Percentiles rank a stretch among this genome's conserved stretches.
These are phyloP conservation scores for Chrysogorgia sp. DNA, from an alignment of 92 coral and sea anemone genomes.

Conservation along the genomic window DNA sequence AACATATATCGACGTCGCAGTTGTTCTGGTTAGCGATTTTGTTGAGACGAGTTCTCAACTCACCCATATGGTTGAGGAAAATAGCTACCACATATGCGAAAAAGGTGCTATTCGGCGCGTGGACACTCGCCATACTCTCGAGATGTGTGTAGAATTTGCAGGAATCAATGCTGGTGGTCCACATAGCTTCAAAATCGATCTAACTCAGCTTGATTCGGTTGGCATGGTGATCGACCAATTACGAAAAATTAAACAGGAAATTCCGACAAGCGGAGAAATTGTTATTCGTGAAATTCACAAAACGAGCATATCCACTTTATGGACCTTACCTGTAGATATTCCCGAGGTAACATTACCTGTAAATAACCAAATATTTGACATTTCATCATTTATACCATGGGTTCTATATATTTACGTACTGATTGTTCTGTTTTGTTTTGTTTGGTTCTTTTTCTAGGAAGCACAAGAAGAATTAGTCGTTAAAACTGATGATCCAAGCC, in stretches of 20 bases:
- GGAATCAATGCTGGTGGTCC: neutral
- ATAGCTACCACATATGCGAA: neutral
- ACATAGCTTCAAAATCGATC: neutral
- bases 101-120: neutral
- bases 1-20: slow-evolving; percentile 2
- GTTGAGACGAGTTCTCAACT: neutral
- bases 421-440: no score
- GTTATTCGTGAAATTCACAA: neutral
- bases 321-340: slow-evolving; percentile 2
- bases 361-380: neutral
- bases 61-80: neutral
- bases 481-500: no score
- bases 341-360: neutral
- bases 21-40: slow-evolving; percentile 11
- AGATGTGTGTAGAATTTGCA: neutral
- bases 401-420: no score
- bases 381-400: no score
- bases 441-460: no score
- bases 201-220: neutral
- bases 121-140: neutral
- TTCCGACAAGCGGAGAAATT: neutral
- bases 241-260: neutral
- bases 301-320: neutral
- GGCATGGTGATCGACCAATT: slow-evolving; percentile 2
- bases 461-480: no score